Evolutionary conservation across 2,888 invertebrate genomes (phyloP).

Genomic region (Lamellibrachia satsuma): DNA sequence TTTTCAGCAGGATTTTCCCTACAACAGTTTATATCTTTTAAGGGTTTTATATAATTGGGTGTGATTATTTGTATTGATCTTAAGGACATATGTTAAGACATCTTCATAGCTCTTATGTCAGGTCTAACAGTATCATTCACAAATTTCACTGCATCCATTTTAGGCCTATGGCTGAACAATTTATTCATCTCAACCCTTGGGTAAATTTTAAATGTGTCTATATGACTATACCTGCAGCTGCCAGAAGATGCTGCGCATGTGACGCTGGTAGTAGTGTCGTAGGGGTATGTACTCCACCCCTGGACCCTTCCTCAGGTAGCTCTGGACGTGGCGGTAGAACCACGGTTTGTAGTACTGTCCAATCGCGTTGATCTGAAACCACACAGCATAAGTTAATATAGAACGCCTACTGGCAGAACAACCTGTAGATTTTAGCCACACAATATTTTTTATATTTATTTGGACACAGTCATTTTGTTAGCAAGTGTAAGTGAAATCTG

Average conservation of each 20-base stretch:
- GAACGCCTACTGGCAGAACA: background rate
- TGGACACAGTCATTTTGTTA: background rate
- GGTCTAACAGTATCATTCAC: no score
- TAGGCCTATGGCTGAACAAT: no score
- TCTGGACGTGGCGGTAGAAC: conserved; percentile 83
- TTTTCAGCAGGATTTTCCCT: background rate
- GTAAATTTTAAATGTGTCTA: background rate
- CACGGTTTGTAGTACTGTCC: conserved; percentile 83
- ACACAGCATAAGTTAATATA: background rate
- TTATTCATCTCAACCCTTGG: no score
- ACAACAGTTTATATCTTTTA: no score
- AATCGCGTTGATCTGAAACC: conserved; percentile 75
- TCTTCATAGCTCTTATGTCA: no score
- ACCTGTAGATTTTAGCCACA: background rate
- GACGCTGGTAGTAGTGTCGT: conserved; percentile 84
- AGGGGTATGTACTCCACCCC: conserved; percentile 79
- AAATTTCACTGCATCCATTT: no score
- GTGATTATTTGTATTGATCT: background rate
- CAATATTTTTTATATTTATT: conserved; percentile 24
- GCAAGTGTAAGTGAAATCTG: background rate
- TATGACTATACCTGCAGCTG: conserved; percentile 74
- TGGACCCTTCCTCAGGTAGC: conserved; percentile 61
- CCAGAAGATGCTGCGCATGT: conserved; percentile 84
- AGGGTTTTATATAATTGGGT: background rate
- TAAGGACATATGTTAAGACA: no score